Conservation (phyloP, 1,140 invertebrate species). For the Bombus waltoni region DNA sequence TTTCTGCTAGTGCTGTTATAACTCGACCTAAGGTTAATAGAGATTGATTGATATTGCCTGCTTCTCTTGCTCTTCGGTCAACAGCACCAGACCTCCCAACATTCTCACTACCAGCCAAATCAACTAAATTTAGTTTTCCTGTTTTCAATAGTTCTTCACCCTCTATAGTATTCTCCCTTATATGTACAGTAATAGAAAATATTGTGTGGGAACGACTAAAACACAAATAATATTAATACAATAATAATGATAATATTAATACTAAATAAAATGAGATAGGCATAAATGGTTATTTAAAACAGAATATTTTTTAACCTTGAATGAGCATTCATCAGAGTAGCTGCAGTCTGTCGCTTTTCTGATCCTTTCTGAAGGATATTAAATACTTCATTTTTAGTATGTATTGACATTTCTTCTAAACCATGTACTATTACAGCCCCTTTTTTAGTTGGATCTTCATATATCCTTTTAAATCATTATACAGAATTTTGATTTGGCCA, state of each 20-base stretch:
- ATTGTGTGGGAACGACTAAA: constrained; percentile 97
- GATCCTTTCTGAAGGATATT: constrained; percentile 93
- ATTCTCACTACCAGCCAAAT: constrained; percentile 98
- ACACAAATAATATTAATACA: constrained; percentile 10
- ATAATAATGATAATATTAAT: constrained; percentile 1
- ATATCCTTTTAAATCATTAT: constrained; percentile 84
- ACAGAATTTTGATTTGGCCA: neutral
- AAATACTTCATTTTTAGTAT: constrained; percentile 96
- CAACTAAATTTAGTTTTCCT: constrained; percentile 97
- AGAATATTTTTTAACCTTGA: constrained; percentile 86
- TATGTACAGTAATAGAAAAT: constrained; percentile 97
- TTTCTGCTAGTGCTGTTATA: constrained; percentile 96
- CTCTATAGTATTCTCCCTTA: constrained; percentile 94
- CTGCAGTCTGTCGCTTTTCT: constrained; percentile 93
- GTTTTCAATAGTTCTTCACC: constrained; percentile 96
- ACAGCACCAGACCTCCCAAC: constrained; percentile 96
- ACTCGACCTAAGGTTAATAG: constrained; percentile 96
- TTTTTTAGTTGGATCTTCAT: constrained; percentile 90
- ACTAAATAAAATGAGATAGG: neutral
- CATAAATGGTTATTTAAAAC: constrained; percentile 2
- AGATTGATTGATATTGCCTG: constrained; percentile 98
- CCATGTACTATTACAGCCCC: constrained; percentile 97
- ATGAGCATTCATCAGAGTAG: constrained; percentile 96
- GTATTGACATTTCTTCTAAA: constrained; percentile 95
- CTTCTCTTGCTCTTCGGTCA: constrained; percentile 95